Evolutionary conservation across 2,113 vertebrate genomes (phyloP).

Genomic region (Dipodomys ordii): DNA sequence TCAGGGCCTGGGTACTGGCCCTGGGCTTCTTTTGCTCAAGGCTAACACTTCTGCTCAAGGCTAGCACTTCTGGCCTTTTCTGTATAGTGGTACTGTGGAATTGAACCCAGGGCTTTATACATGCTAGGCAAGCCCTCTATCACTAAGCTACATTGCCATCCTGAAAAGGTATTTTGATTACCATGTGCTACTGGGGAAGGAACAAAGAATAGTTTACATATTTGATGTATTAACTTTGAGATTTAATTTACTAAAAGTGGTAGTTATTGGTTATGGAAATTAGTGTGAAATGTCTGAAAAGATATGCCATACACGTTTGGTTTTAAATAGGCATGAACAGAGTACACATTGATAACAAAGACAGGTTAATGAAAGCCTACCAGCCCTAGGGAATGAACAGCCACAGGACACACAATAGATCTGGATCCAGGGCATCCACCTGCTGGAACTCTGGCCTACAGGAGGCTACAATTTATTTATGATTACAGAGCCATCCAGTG

Average conservation of each 20-base stretch:
- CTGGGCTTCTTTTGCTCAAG: too few relatives aligned
- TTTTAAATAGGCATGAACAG: neutral
- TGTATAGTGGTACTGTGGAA: too few relatives aligned
- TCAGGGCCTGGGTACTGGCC: too few relatives aligned
- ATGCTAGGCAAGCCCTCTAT: too few relatives aligned
- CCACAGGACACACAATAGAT: neutral
- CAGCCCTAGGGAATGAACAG: neutral
- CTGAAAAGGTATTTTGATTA: neutral
- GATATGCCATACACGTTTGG: neutral
- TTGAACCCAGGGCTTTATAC: too few relatives aligned
- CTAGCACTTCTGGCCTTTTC: too few relatives aligned
- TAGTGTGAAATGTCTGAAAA: neutral
- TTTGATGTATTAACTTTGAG: neutral
- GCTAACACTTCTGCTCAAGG: too few relatives aligned
- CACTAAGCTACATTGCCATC: too few relatives aligned
- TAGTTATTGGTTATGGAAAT: neutral
- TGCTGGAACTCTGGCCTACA: neutral
- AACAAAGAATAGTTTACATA: neutral
- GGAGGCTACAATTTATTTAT: neutral
- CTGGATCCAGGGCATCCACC: neutral
- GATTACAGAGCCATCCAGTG: neutral
- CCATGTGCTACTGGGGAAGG: neutral
- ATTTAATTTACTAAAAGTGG: slow-evolving; percentile 20
- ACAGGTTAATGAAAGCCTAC: neutral
- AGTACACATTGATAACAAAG: neutral